phyloP scores from a whole-genome alignment of 1,140 invertebrate species.

The Drusus annulatus region DNA sequence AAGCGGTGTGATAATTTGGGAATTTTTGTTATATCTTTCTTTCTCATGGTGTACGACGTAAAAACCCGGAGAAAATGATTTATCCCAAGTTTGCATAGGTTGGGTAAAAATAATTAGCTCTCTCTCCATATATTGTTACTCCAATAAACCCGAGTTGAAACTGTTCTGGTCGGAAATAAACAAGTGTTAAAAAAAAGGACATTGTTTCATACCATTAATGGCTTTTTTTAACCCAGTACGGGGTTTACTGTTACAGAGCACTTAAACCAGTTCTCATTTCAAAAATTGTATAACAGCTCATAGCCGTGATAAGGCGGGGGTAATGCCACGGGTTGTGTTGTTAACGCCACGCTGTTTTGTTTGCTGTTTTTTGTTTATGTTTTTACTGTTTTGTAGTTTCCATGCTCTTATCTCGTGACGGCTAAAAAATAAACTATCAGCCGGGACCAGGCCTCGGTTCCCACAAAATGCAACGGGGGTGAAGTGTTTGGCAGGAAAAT shows the following conservation, averaged over 20 bases:
- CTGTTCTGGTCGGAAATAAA: no score
- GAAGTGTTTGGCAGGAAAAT: not conserved
- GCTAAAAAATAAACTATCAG: conserved; percentile 9
- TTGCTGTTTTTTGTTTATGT: not conserved
- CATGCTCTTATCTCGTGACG: not conserved
- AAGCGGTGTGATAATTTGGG: no score
- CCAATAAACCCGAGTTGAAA: no score
- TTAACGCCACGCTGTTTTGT: no score
- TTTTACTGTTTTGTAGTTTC: not conserved
- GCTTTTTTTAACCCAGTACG: not conserved
- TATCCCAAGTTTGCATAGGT: no score
- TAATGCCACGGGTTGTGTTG: not conserved
- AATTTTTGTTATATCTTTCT: no score
- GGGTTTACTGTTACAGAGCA: not conserved
- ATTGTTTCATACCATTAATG: no score
- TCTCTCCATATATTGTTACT: no score
- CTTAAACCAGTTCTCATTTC: conserved; percentile 17
- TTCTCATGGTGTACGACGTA: no score
- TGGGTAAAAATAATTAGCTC: no score
- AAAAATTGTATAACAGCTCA: conserved; percentile 17
- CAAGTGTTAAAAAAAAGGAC: no score
- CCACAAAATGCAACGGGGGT: conserved; percentile 11
- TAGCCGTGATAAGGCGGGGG: conserved; percentile 22
- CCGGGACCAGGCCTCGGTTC: not conserved
- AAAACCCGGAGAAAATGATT: no score